These are phyloP conservation scores for Ametastegia equiseti DNA, from an alignment of 2,888 invertebrate genomes.

Conservation along the genomic window DNA sequence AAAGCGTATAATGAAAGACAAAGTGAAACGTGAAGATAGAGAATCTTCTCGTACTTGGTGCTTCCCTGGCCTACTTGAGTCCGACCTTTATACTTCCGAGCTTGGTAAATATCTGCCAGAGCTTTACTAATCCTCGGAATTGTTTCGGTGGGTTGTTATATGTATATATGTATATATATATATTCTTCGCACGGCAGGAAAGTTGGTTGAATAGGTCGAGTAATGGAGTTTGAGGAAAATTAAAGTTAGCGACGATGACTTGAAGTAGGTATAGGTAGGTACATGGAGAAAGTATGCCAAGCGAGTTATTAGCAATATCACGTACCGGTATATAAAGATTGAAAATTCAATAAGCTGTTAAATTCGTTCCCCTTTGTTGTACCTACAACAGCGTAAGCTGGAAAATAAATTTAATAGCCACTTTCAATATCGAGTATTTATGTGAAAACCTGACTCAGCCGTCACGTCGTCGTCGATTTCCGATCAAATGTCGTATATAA, in stretches of 20 bases:
- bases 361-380: slow-evolving; percentile 18
- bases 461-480: background rate
- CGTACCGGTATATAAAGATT: background rate
- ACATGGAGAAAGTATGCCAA: background rate
- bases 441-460: slow-evolving; percentile 38
- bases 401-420: slow-evolving; percentile 40
- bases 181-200: slow-evolving; percentile 23
- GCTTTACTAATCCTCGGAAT: slow-evolving; percentile 28
- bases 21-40: slow-evolving; percentile 4
- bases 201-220: background rate
- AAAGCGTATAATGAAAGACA: background rate
- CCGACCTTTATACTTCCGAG: slow-evolving; percentile 28
- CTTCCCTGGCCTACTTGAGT: slow-evolving; percentile 23
- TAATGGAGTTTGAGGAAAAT: slow-evolving; percentile 32
- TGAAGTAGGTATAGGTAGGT: background rate
- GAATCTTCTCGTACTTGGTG: slow-evolving; percentile 7
- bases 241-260: slow-evolving; percentile 38
- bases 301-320: slow-evolving; percentile 31
- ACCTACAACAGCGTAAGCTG: slow-evolving; percentile 24
- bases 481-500: background rate
- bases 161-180: too few species aligned
- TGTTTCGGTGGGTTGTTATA: slow-evolving; percentile 14
- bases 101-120: slow-evolving; percentile 32
- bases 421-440: slow-evolving; percentile 32
- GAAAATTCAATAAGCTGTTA: slow-evolving; percentile 43